Evolutionary conservation across 2,797 vertebrate genomes (phyloP), one percentile per base, ranked within the genome.

Genomic region (Lycodopsis pacificus): DNA sequence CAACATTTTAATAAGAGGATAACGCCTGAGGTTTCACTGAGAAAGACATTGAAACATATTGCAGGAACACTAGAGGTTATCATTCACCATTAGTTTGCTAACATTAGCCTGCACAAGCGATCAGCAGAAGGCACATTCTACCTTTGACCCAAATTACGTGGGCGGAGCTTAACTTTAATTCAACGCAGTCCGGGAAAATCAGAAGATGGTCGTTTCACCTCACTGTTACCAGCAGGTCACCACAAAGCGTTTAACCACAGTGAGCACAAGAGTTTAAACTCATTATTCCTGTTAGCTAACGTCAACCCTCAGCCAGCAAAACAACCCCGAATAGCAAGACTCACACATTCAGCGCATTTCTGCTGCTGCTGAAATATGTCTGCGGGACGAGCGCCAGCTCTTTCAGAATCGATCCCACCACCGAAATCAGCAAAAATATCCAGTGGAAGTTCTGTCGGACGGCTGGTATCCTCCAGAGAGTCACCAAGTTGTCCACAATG

Each of bases 301-400:
- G 20, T 34, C 4, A 48, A 32, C 19, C 30, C n/a, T 27, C 48
- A 48, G 73, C 46, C 36, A 57, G 57, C 48, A 71, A 36, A 74
- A 73, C 71, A 36, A 22, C n/a, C 46, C 27, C 42, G 2, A 1
- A 2, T 8, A 73, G 25, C 78, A 6, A 1, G 68, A 93, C 97
- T 98, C 91, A 99, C 98, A 97, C 74, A 72, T 99, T 99, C 40
- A 99, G 76, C 78, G 94, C 57, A 86, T 98, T 99, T 86, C 84
- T 95, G 84, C 95, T 98, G 94, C 95, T 95, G 91, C 95, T 97
- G 85, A 98, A 95, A 81, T 97, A 97, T 2, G 95, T 92, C 64
- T 95, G 85, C 48, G 96, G 96, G 17, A 97, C 91, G 32, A 95
- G 83, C 2, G 94, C 85, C 34, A 93, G 42, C 36, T 92, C 93